These are phyloP conservation scores for Tethya wilhelma DNA, from an alignment of 37 sponge, comb jelly and placozoan species.

Conservation along the genomic window DNA sequence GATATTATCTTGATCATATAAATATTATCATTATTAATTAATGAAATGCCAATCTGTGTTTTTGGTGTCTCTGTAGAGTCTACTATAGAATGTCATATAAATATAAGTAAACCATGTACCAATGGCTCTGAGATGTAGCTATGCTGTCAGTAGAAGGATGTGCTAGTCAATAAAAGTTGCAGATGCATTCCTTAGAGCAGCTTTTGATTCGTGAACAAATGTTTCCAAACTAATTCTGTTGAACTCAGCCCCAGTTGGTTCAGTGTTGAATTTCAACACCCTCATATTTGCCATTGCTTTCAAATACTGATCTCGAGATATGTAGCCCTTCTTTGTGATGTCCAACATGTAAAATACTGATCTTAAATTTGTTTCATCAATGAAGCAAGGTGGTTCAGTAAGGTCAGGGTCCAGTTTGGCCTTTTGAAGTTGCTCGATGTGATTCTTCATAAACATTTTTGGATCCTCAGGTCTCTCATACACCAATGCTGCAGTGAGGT, in stretches of 20 bases:
- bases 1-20: too few species aligned
- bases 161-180: conserved; percentile 31
- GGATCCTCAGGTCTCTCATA: conserved; percentile 83
- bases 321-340: conserved; percentile 76
- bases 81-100: too few species aligned
- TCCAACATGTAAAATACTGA: conserved; percentile 93
- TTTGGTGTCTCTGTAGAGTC: too few species aligned
- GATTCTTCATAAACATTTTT: conserved; percentile 72
- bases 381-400: conserved; percentile 62
- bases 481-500: conserved; percentile 82
- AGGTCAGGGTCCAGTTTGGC: conserved; percentile 46
- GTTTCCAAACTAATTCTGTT: conserved; percentile 76
- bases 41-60: too few species aligned
- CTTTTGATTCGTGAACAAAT: conserved; percentile 69
- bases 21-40: too few species aligned
- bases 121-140: neutral
- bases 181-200: conserved; percentile 48
- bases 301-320: conserved; percentile 79
- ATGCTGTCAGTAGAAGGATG: neutral
- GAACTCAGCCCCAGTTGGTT: conserved; percentile 63
- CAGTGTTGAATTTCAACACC: conserved; percentile 53
- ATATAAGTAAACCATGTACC: too few species aligned
- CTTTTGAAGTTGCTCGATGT: conserved; percentile 71
- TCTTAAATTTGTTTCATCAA: conserved; percentile 82
- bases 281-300: conserved; percentile 82